phyloP scores from a whole-genome alignment of 1,140 invertebrate species.

The Epicauta chinensis region DNA sequence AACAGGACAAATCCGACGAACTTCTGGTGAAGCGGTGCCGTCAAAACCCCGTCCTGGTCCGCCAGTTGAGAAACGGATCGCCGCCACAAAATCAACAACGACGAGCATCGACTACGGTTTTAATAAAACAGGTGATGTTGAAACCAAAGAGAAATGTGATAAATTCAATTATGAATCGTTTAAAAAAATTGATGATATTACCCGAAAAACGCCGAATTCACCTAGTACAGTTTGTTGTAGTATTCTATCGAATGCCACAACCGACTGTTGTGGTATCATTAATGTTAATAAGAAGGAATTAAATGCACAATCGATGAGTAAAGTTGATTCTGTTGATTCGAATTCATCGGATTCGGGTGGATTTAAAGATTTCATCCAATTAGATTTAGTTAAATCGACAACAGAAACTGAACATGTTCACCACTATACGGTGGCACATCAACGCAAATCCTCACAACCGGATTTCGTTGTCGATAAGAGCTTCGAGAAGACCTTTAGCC shows the following conservation, averaged over 20 bases:
- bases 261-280: slow-evolving; percentile 40
- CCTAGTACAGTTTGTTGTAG: slow-evolving; percentile 43
- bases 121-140: slow-evolving; percentile 4
- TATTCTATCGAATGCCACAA: slow-evolving; percentile 38
- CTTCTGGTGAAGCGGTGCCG: neutral
- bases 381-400: slow-evolving; percentile 22
- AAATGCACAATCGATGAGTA: slow-evolving; percentile 30
- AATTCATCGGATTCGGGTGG: slow-evolving; percentile 42
- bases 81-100: slow-evolving; percentile 7
- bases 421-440: slow-evolving; percentile 19
- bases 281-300: slow-evolving; percentile 36
- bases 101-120: neutral
- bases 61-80: slow-evolving; percentile 16
- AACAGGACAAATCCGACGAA: neutral
- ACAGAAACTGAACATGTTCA: slow-evolving; percentile 16
- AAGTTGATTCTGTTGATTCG: slow-evolving; percentile 41
- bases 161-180: slow-evolving; percentile 27
- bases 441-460: slow-evolving; percentile 37
- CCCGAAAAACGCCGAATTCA: slow-evolving; percentile 35
- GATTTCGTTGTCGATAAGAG: slow-evolving; percentile 30
- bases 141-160: slow-evolving; percentile 32
- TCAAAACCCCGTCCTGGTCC: neutral
- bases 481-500: slow-evolving; percentile 23
- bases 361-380: slow-evolving; percentile 41
- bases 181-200: slow-evolving; percentile 26